These are phyloP conservation scores for Pseudopodoces humilis DNA, from an alignment of 2,113 vertebrate genomes.

Conservation along the genomic window DNA sequence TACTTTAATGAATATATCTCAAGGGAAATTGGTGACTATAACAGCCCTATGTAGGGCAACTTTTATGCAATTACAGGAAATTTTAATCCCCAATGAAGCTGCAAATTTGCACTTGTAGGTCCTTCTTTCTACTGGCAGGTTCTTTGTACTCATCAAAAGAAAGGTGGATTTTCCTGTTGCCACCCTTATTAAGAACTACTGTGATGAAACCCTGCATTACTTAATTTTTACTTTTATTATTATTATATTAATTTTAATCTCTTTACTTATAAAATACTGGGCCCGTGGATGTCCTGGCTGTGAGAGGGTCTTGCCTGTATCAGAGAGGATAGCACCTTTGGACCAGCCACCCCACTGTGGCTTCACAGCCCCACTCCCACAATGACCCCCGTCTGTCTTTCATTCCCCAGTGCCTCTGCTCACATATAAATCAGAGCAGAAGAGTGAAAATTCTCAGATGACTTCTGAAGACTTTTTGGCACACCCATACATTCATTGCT, in stretches of 20 bases:
- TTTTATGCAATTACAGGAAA: not conserved
- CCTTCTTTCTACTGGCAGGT: not conserved
- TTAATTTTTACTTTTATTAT: not conserved
- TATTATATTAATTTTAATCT: not conserved
- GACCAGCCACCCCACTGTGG: rapidly evolving
- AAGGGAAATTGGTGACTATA: not conserved
- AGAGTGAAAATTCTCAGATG: not conserved
- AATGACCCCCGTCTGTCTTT: not conserved
- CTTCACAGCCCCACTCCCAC: not conserved
- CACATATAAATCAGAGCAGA: not conserved
- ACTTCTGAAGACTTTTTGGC: not conserved
- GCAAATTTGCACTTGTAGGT: not conserved
- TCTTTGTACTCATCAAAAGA: not conserved
- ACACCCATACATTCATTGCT: not conserved
- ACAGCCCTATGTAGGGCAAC: not conserved
- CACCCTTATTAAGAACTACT: not conserved
- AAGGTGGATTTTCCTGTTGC: not conserved
- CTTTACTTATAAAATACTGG: not conserved
- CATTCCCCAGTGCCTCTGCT: not conserved
- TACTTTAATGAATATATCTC: not conserved
- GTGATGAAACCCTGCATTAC: not conserved
- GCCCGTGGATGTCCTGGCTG: rapidly evolving
- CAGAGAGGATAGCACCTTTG: not conserved
- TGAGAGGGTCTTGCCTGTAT: not conserved
- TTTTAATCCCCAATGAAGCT: rapidly evolving